Conservation (phyloP, 2,797 vertebrate species). For the Malurus leucopterus region DNA sequence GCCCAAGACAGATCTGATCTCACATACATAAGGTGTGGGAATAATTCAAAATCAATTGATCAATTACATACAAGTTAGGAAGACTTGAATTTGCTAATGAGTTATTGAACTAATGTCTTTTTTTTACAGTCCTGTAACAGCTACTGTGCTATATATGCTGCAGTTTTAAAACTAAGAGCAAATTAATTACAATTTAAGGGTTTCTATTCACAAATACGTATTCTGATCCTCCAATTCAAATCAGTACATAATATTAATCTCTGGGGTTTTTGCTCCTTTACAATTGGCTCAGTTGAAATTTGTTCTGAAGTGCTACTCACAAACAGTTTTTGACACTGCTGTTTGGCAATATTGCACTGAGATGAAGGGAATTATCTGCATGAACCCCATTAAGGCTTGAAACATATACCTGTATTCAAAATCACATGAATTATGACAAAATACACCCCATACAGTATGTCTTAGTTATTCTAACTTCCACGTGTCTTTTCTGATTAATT, state of each 20-base stretch:
- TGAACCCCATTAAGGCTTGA: neutral
- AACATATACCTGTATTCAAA: neutral
- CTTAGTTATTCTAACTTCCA: neutral
- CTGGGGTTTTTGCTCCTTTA: neutral
- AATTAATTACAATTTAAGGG: neutral
- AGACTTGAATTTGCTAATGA: too few species aligned
- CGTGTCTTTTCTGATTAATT: neutral
- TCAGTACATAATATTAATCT: neutral
- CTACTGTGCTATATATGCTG: neutral
- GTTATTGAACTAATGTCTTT: too few species aligned
- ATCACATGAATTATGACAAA: neutral
- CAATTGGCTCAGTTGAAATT: neutral
- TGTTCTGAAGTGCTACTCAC: neutral
- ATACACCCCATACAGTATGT: neutral
- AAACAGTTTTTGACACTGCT: neutral
- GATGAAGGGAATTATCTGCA: neutral
- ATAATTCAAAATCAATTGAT: too few species aligned
- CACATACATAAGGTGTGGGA: too few species aligned
- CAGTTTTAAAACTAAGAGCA: neutral
- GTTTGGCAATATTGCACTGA: neutral
- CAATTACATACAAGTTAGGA: too few species aligned
- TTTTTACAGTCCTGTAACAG: neutral
- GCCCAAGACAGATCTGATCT: too few species aligned
- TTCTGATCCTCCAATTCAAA: neutral
- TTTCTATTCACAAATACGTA: neutral